A percentile compares a stretch with the other conserved stretches of the same genome.
Evolutionary conservation across 2,797 vertebrate genomes (phyloP).

Genomic region (Hoplostethus mediterraneus): DNA sequence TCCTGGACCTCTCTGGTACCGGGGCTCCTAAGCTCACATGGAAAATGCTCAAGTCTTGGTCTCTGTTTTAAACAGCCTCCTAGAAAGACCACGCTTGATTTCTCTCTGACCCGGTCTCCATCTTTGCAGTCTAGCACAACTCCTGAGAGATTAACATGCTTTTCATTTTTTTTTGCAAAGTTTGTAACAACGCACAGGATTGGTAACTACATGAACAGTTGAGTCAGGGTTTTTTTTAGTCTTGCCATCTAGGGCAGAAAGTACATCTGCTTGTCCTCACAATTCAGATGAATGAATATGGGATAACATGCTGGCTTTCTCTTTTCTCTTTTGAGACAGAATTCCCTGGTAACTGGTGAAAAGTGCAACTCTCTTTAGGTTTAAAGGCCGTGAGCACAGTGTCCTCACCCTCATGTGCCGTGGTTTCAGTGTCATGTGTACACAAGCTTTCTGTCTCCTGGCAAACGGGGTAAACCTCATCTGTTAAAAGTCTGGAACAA

Average conservation of each 20-base stretch:
- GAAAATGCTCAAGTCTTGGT: conserved; percentile 1
- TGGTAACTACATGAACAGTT: not conserved
- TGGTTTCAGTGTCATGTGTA: conserved; percentile 15
- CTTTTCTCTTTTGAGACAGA: not conserved
- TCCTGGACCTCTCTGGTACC: conserved; percentile 45
- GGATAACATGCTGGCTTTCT: conserved; percentile 22
- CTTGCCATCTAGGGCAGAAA: conserved; percentile 25
- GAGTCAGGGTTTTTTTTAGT: conserved; percentile 18
- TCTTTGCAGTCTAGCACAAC: not conserved
- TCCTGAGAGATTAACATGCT: not conserved
- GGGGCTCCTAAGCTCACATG: conserved; percentile 40
- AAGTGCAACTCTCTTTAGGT: conserved; percentile 23
- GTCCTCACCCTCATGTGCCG: conserved; percentile 8
- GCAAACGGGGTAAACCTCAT: conserved; percentile 67
- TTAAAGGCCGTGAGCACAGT: conserved; percentile 49
- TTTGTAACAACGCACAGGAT: not conserved
- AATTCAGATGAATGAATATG: conserved; percentile 11
- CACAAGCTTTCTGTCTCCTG: conserved; percentile 46
- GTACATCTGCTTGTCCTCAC: conserved; percentile 11
- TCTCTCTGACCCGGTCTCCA: not conserved
- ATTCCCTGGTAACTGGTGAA: conserved; percentile 1
- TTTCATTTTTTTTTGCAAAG: conserved; percentile 17
- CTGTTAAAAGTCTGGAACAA: conserved; percentile 59
- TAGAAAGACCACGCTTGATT: not conserved
- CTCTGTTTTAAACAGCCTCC: not conserved